Base-by-base conservation (phyloP, 2,113 vertebrate genomes). In the Cryptomyrus ogoouensis region DNA sequence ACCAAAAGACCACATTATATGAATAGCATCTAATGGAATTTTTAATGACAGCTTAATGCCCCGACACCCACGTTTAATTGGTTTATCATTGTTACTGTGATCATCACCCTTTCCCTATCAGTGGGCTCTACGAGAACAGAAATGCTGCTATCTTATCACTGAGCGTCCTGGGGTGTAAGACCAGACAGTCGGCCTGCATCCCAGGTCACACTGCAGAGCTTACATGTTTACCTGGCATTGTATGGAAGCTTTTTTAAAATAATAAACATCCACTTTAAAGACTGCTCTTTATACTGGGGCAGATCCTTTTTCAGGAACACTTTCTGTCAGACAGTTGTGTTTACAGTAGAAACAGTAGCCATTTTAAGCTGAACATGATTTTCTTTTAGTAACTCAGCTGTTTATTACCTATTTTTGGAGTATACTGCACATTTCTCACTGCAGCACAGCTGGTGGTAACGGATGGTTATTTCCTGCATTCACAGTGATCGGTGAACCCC, bases 401-500 rank as follows among this genome's bases (percentile, higher is more conserved):
- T 50, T 49, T n/a, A 47, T 58, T 19, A 19, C 24, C 24, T 31
- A n/a, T 74, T 77, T 88, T 9, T 77, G 31, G 27, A 88, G 31
- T 19, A 17, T 1, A 77, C 15, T 42, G 1, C 83, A 90, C 19
- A 39, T 17, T 6, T 19, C 56, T 74, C 39, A 50, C 56, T 87
- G 89, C 58, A 87, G 27, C 15, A 70, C 46, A 52, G 42, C 53
- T 24, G 83, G 58, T 66, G 89, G 83, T 27, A 70, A 84, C 17
- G 87, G 83, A 31, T 44, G 56, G 89, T 87, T 42, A 31, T 27
- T 62, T 5, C 53, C 5, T 52, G 66, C 84, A 39, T 87, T 90
- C 89, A 90, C 89, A 90, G 89, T 90, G 89, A 87, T 87, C 27
- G 89, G 58, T 90, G 88, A 27, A 83, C 42, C 66, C 88, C 74